phyloP scores from a whole-genome alignment of 1,140 invertebrate genomes.

The Apis florea region DNA sequence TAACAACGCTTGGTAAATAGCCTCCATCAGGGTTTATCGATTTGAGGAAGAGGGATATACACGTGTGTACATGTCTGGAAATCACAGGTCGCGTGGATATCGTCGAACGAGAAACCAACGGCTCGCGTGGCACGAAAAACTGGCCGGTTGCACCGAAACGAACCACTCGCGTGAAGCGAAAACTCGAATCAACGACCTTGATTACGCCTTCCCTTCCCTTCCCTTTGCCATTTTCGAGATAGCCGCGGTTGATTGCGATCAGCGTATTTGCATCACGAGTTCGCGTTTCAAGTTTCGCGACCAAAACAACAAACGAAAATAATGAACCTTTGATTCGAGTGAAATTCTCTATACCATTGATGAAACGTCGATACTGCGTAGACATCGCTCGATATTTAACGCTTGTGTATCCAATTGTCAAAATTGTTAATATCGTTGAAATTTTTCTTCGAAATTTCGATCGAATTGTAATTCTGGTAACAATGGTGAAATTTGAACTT shows the following conservation, averaged over 20 bases:
- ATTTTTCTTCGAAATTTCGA: no score
- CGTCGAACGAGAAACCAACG: slow-evolving; percentile 10
- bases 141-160: slow-evolving; percentile 6
- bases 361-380: background rate
- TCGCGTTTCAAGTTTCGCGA: background rate
- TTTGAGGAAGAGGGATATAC: slow-evolving; percentile 27
- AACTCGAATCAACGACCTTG: slow-evolving; percentile 41
- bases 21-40: slow-evolving; percentile 25
- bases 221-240: background rate
- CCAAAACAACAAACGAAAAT: background rate
- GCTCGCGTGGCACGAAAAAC: slow-evolving; percentile 34
- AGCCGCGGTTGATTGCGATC: background rate
- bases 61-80: slow-evolving; percentile 17
- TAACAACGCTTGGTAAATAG: slow-evolving; percentile 18
- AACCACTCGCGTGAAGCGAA: slow-evolving; percentile 27
- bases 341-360: background rate
- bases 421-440: no score
- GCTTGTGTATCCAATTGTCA: no score
- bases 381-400: background rate
- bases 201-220: background rate
- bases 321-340: background rate
- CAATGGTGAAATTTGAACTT: no score
- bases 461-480: no score
- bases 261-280: no score
- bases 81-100: slow-evolving; percentile 24